Evolutionary conservation across 2,888 invertebrate genomes (phyloP).

Genomic region (Dolomedes plantarius): DNA sequence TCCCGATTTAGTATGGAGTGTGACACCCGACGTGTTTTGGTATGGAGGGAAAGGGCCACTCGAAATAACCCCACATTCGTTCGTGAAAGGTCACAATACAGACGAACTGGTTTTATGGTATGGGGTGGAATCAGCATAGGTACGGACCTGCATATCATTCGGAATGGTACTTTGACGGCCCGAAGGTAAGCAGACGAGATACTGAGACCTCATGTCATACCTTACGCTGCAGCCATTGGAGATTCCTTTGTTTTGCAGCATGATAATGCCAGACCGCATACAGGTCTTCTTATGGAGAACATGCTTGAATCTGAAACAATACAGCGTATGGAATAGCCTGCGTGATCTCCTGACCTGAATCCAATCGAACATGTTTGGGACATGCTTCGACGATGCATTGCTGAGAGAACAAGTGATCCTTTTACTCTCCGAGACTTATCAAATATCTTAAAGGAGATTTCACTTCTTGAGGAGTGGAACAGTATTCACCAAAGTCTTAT

Average conservation of each 20-base stretch:
- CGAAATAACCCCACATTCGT: conserved; percentile 12
- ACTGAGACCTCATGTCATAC: background rate
- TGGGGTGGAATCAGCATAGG: conserved; percentile 3
- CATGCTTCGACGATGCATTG: background rate
- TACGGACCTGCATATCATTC: background rate
- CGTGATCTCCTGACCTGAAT: background rate
- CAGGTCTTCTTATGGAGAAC: conserved; percentile 3
- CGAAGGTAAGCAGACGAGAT: conserved; percentile 10
- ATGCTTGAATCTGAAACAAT: background rate
- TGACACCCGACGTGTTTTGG: background rate
- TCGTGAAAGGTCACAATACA: conserved; percentile 10
- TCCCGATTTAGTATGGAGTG: background rate
- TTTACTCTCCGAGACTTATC: background rate
- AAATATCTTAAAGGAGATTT: too few species aligned
- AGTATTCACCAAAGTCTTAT: background rate
- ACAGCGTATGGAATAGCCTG: background rate
- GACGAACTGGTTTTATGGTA: background rate
- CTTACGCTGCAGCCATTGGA: conserved; percentile 3
- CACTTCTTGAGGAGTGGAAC: background rate
- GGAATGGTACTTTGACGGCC: background rate
- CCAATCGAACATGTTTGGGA: background rate
- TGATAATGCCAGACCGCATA: background rate
- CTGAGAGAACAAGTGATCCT: background rate
- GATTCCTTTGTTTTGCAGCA: background rate
- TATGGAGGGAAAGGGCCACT: conserved; percentile 1